These are phyloP conservation scores for Melopsittacus undulatus DNA, from an alignment of 2,797 vertebrate species.

Conservation along the genomic window DNA sequence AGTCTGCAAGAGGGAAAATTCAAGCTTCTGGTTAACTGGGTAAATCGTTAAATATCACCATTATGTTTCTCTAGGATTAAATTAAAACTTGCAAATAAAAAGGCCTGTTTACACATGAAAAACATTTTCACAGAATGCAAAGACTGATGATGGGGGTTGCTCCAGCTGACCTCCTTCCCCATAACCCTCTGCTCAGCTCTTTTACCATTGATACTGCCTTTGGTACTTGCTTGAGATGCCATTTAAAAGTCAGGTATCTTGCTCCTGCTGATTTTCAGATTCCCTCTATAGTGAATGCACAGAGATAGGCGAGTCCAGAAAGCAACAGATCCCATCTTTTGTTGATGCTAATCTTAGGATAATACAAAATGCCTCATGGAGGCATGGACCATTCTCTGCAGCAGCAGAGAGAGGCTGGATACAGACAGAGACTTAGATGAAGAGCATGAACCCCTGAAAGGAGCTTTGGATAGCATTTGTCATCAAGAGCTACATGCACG, in stretches of 20 bases:
- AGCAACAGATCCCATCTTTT: not conserved
- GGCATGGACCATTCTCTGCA: not conserved
- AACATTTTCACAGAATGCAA: not conserved
- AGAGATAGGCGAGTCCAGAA: not conserved
- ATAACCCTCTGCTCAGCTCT: not conserved
- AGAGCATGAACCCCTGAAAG: not conserved
- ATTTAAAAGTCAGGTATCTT: not conserved
- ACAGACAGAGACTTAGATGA: not conserved
- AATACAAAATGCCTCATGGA: not conserved
- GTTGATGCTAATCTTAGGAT: not conserved
- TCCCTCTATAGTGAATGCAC: not conserved
- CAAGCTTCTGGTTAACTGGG: not conserved
- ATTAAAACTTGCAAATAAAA: not conserved
- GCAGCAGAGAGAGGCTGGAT: not conserved
- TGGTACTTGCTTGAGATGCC: not conserved
- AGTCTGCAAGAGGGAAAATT: not conserved
- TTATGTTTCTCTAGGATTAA: not conserved
- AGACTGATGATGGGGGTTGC: not conserved
- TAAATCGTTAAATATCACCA: not conserved
- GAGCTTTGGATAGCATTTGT: not conserved
- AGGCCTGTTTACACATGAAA: not conserved
- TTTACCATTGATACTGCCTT: not conserved
- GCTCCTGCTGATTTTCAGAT: not conserved
- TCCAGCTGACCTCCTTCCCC: not conserved
- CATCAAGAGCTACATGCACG: not conserved